These are phyloP conservation scores for Sternotherus odoratus DNA, from an alignment of 2,797 vertebrate genomes.

Conservation along the genomic window DNA sequence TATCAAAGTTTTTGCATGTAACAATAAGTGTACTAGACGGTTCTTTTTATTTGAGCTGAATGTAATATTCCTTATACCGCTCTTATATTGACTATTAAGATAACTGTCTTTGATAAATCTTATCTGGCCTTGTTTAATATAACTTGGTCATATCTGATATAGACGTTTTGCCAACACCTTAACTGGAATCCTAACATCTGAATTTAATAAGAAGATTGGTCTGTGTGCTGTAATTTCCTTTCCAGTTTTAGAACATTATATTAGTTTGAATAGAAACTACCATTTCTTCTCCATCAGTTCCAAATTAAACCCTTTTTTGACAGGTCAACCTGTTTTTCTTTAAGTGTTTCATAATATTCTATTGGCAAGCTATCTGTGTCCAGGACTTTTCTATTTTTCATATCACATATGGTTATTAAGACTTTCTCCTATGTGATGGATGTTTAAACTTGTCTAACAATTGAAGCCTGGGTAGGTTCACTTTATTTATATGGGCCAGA, in stretches of 20 bases:
- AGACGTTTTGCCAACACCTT: slow-evolving; percentile 5
- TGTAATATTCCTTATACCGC: neutral
- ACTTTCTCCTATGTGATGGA: neutral
- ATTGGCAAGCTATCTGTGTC: neutral
- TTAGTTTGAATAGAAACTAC: neutral
- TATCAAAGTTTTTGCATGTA: neutral
- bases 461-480: neutral
- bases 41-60: neutral
- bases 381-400: neutral
- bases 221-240: neutral
- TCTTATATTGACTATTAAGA: slow-evolving; percentile 19
- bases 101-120: slow-evolving; percentile 21
- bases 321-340: neutral
- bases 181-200: slow-evolving; percentile 23
- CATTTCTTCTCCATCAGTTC: neutral
- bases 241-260: neutral
- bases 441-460: neutral
- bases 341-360: neutral
- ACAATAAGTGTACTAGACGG: neutral
- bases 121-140: slow-evolving; percentile 1
- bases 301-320: neutral
- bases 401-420: neutral
- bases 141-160: neutral
- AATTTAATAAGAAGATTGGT: slow-evolving; percentile 29
- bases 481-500: neutral